Base-by-base conservation (phyloP, 1,140 invertebrate genomes). In the Drosophila pseudoananassae region DNA sequence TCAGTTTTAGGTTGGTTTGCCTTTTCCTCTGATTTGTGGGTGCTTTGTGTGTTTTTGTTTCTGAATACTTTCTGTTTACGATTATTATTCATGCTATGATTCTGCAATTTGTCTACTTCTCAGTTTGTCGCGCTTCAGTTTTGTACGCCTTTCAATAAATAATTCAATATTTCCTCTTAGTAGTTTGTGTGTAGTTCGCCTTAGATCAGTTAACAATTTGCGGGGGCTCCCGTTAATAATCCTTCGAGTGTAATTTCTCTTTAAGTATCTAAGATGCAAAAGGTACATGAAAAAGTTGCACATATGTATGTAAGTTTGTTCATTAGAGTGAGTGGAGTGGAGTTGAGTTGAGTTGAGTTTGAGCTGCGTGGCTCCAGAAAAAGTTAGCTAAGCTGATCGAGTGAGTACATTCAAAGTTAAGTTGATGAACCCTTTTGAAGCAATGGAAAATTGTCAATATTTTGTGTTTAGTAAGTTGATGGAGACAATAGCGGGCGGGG, bases 221-320 rank as follows among this genome's bases (percentile, higher is more conserved):
- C 70, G 46, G 46, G 59, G 52, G 33, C 50, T 71, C 49, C 61
- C 51, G 33, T 53, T 59, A 69, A 69, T 69, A 69, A 47, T 69
- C 63, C 50, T 29, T 68, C 27, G 50, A 33, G 50, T 31, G 14
- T 51, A 17, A 50, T 72, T 54, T 64, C 55, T 74, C 53, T 68
- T 82, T 66, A 61, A 82, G 75, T 78, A 76, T 88, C 83, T 88
- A 88, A 88, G 69, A 88, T 88, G 85, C 75, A 78, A 78, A 88
- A 90, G 85, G 85, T 90, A 90, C 85, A 78, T 90, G 78, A 90
- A 87, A 80, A 85, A 76, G 64, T 79, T 79, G 59, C 77, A 58
- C 58, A 69, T 76, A 68, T 85, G 71, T 78, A 56, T 60, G 49
- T 69, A 74, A 51, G 63, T 83, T 54, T 59, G 57, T 81, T 64